Conservation (phyloP, 2,888 invertebrate species). For the Chalcosyrphus nemorum region DNA sequence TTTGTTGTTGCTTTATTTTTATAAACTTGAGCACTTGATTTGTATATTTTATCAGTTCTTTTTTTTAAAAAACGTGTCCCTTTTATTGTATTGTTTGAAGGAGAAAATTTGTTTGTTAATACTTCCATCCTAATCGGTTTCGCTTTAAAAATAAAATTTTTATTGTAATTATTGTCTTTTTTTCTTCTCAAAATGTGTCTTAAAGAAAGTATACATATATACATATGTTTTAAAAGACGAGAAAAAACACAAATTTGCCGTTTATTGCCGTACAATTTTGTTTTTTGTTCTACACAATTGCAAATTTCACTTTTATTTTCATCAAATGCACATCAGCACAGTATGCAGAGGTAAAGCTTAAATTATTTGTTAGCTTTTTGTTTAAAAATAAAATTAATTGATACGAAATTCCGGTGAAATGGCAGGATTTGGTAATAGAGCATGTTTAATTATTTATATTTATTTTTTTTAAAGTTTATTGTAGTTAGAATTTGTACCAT, state of each 20-base stretch:
- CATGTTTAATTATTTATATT: no score
- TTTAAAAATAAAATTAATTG: neutral
- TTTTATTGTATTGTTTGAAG: constrained; percentile 21
- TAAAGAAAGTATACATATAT: neutral
- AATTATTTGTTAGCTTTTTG: neutral
- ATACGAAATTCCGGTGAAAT: neutral
- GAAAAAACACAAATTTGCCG: constrained; percentile 66
- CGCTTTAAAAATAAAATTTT: neutral
- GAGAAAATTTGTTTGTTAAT: neutral
- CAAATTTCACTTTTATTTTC: constrained; percentile 14
- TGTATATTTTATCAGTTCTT: constrained; percentile 53
- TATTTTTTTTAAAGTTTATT: no score
- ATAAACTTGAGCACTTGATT: constrained; percentile 32
- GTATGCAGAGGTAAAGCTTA: constrained; percentile 19
- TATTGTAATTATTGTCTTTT: neutral
- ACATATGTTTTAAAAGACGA: constrained; percentile 11
- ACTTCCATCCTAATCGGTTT: constrained; percentile 1
- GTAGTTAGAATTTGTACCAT: no score
- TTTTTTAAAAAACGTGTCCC: constrained; percentile 29
- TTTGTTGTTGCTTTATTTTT: constrained; percentile 57
- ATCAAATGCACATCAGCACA: constrained; percentile 34
- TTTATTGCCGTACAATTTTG: constrained; percentile 64
- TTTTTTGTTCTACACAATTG: neutral
- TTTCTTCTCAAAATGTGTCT: constrained; percentile 41
- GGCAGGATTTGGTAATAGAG: neutral